Evolutionary conservation across 2,113 vertebrate species (phyloP), one percentile per base, ranked within the genome.

Genomic region (Anoura caudifer): DNA sequence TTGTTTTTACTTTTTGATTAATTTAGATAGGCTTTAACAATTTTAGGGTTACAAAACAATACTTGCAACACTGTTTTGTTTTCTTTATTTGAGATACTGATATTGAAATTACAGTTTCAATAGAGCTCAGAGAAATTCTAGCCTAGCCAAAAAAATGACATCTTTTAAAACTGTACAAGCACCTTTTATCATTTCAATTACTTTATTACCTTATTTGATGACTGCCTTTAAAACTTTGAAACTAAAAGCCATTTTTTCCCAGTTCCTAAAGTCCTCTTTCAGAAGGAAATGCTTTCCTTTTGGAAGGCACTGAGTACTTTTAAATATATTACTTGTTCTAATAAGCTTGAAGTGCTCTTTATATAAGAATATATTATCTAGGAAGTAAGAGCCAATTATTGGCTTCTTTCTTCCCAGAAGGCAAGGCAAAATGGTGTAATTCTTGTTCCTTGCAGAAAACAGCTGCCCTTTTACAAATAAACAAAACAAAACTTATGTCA

Each of bases 111-210:
- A 72, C 7, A 54, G 28, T 81, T 67, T 95, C 90, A 89, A 2
- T 38, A 86, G 47, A 80, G n/a, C 75, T 38, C 81, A 84, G 26
- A 93, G 54, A 95, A 96, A 94, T 94, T 87, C 69, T 87, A 72
- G 87, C 24, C 36, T 67, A 67, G 54, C 72, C 67, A 69, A 56
- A 77, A 77, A 96, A 93, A 36, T 67, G 75, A 90, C 38, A 47
- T 5, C 86, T 84, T 28, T 4, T 3, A 67, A 43, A 75, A 15
- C 56, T 50, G 8, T 52, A 45, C 8, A 61, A 65, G 73, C 17
- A 56, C 26, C 65, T 81, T 65, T 85, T 52, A 91, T 72, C 36
- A 91, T 67, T 90, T 61, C 41, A 72, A 69, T 87, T 84, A 95
- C 31, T 87, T 92, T 76, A 90, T 90, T 90, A 87, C 7, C 69